phyloP scores from a whole-genome alignment of 2,888 invertebrate genomes.

The Tetrapedia diversipes region DNA sequence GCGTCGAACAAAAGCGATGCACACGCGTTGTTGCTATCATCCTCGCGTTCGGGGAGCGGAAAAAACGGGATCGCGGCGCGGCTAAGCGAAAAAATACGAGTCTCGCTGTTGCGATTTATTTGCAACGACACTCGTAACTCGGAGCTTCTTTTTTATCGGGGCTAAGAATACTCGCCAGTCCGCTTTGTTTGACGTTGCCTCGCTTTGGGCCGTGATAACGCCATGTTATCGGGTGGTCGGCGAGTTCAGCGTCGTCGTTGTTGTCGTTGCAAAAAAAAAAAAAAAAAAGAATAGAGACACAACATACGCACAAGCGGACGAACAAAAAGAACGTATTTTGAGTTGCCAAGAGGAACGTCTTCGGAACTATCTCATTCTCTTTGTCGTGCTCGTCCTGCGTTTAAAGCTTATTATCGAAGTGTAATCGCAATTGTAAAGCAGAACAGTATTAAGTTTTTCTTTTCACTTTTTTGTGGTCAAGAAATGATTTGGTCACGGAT shows the following conservation, averaged over 20 bases:
- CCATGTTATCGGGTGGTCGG: constrained; percentile 21
- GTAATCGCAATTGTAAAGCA: no score
- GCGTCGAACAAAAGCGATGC: constrained; percentile 1
- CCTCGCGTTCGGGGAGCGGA: not conserved
- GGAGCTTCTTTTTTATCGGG: constrained; percentile 39
- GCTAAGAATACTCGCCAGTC: constrained; percentile 47
- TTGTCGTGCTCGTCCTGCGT: no score
- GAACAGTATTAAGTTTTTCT: no score
- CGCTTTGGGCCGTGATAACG: constrained; percentile 46
- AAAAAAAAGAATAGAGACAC: not conserved
- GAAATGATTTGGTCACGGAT: no score
- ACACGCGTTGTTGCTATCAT: constrained; percentile 4
- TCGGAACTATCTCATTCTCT: not conserved
- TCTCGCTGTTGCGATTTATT: constrained; percentile 51
- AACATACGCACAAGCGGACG: no score
- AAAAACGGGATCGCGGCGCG: constrained; percentile 21
- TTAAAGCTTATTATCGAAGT: no score
- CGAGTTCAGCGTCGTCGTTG: constrained; percentile 25
- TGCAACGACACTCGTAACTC: constrained; percentile 46
- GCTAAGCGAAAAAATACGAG: constrained; percentile 39
- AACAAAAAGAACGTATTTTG: not conserved
- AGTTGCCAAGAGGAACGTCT: constrained; percentile 1
- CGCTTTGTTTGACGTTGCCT: constrained; percentile 43
- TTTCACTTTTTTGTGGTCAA: no score
- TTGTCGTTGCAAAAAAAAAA: not conserved